phyloP scores from a whole-genome alignment of 1,140 invertebrate species.

The Ditylenchus dipsaci region DNA sequence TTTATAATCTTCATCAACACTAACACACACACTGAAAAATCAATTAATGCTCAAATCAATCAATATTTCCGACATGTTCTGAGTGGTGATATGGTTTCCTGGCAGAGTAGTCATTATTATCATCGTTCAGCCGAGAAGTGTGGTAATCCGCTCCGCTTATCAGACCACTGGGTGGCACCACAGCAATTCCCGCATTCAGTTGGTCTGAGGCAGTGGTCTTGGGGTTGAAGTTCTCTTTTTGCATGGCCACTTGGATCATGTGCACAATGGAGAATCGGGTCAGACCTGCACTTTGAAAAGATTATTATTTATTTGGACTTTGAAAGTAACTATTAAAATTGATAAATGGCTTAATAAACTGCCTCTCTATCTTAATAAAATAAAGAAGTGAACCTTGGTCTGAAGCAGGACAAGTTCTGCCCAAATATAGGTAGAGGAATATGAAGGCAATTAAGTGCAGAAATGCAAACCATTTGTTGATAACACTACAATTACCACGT shows the following conservation, averaged over 20 bases:
- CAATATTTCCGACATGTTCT: constrained; percentile 39
- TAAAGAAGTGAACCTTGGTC: constrained; percentile 69
- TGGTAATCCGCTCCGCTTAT: constrained; percentile 64
- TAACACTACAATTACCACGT: constrained; percentile 84
- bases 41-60: neutral
- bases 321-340: neutral
- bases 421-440: constrained; percentile 85
- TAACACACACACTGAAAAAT: neutral
- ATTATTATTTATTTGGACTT: neutral
- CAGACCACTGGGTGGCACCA: constrained; percentile 65
- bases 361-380: no score
- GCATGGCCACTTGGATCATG: constrained; percentile 63
- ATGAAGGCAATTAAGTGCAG: constrained; percentile 74
- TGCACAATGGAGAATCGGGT: constrained; percentile 61
- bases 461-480: constrained; percentile 84
- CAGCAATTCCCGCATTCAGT: neutral
- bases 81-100: constrained; percentile 81
- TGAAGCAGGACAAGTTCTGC: constrained; percentile 83
- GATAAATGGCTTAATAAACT: no score
- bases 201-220: constrained; percentile 72
- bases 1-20: no score
- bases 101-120: constrained; percentile 86
- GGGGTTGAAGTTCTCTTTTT: constrained; percentile 34
- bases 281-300: constrained; percentile 30
- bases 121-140: constrained; percentile 81